phyloP scores from a whole-genome alignment of 2,888 invertebrate genomes.

The Drosophila fungiperda region DNA sequence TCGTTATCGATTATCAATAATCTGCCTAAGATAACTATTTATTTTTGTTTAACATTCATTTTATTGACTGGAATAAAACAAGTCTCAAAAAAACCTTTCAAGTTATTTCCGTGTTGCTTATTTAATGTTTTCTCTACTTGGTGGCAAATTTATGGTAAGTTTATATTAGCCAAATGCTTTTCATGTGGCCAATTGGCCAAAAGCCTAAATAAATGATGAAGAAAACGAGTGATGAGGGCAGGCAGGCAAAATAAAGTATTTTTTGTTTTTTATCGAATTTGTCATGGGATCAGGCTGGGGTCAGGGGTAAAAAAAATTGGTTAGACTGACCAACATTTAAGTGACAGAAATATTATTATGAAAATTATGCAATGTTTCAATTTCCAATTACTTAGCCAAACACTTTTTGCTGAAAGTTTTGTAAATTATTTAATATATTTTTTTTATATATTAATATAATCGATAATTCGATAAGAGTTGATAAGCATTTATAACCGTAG shows the following conservation, averaged over 20 bases:
- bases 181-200: conserved; percentile 24
- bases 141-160: neutral
- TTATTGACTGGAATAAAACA: neutral
- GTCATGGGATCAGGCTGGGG: neutral
- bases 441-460: too few species aligned
- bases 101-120: neutral
- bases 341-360: neutral
- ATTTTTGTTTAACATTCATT: neutral
- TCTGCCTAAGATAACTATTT: neutral
- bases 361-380: neutral
- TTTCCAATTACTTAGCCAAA: neutral
- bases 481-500: too few species aligned
- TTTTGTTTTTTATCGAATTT: conserved; percentile 2
- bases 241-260: conserved; percentile 14
- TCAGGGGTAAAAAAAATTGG: neutral
- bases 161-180: conserved; percentile 14
- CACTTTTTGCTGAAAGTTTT: neutral
- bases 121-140: neutral
- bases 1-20: neutral
- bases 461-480: too few species aligned
- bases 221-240: conserved; percentile 7
- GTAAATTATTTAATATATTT: neutral
- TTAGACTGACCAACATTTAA: neutral
- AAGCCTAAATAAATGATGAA: conserved; percentile 24
- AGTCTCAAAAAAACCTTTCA: neutral